phyloP scores from a whole-genome alignment of 2,888 invertebrate genomes.

The Anticlea derivata region DNA sequence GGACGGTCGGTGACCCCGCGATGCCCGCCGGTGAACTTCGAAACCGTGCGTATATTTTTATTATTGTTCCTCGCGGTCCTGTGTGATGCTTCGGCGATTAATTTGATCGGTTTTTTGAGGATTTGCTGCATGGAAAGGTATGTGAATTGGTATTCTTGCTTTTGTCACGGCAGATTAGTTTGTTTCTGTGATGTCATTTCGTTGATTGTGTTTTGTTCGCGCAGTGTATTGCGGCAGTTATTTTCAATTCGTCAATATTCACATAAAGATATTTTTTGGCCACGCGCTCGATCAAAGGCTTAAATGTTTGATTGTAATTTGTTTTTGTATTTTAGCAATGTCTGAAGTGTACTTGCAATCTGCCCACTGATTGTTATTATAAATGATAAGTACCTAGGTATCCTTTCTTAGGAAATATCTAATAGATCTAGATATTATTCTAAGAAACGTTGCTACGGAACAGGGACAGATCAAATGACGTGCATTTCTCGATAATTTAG shows the following conservation, averaged over 20 bases:
- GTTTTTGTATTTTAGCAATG: too few species aligned
- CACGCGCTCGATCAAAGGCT: too few species aligned
- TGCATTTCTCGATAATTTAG: slow-evolving; percentile 10
- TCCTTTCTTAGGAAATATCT: slow-evolving; percentile 3
- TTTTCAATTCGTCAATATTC: too few species aligned
- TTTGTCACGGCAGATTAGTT: not conserved
- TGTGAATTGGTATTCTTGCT: slow-evolving; percentile 8
- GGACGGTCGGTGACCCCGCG: slow-evolving; percentile 82
- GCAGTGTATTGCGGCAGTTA: too few species aligned
- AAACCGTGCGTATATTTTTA: slow-evolving; percentile 73
- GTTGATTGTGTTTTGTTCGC: not conserved
- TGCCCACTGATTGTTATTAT: not conserved
- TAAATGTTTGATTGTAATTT: too few species aligned
- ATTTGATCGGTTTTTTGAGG: slow-evolving; percentile 25
- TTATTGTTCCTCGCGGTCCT: slow-evolving; percentile 47
- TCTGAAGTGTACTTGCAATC: too few species aligned
- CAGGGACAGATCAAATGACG: slow-evolving; percentile 8
- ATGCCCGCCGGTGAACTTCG: slow-evolving; percentile 81
- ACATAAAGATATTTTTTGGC: too few species aligned
- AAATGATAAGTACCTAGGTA: not conserved
- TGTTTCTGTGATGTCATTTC: not conserved
- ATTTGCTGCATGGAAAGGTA: slow-evolving; percentile 20
- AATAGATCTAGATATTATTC: slow-evolving; percentile 8
- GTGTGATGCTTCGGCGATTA: slow-evolving; percentile 42
- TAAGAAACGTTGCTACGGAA: slow-evolving; percentile 1